Conservation (phyloP, 2,888 invertebrate species). For the Volucella bombylans region DNA sequence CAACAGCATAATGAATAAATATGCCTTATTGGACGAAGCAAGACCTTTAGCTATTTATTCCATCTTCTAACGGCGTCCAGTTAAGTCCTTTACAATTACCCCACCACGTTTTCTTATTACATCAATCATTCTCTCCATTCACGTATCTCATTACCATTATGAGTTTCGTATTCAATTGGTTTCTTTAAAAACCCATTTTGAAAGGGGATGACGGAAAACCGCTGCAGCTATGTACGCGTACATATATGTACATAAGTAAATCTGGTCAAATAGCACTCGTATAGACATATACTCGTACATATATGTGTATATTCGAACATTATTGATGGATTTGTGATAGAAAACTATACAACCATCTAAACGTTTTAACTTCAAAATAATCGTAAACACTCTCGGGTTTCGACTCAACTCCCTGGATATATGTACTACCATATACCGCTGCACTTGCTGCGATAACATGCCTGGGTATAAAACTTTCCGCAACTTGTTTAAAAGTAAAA, state of each 20-base stretch:
- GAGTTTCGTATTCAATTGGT: too few relatives aligned
- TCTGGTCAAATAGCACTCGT: conserved; percentile 5
- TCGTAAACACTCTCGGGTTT: conserved; percentile 35
- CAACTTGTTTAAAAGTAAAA: conserved; percentile 72
- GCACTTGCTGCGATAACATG: conserved; percentile 42
- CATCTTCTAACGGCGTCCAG: too few relatives aligned
- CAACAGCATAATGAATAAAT: too few relatives aligned
- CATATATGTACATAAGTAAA: conserved; percentile 22
- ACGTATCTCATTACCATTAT: too few relatives aligned
- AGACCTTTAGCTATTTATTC: too few relatives aligned
- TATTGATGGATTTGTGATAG: conserved; percentile 47
- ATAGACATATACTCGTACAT: background rate
- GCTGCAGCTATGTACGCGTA: background rate
- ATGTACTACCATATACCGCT: conserved; percentile 9
- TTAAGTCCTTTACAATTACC: too few relatives aligned
- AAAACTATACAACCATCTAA: conserved; percentile 17
- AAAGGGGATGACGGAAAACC: conserved; percentile 24
- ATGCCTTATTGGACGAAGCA: too few relatives aligned
- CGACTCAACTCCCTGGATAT: background rate
- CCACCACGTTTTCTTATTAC: too few relatives aligned
- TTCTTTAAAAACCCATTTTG: background rate
- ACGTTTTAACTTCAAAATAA: conserved; percentile 52
- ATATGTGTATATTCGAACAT: background rate
- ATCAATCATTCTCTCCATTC: too few relatives aligned
- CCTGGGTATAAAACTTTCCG: conserved; percentile 61